Evolutionary conservation across 2,113 vertebrate genomes (phyloP).

Genomic region (Delphinus delphis): DNA sequence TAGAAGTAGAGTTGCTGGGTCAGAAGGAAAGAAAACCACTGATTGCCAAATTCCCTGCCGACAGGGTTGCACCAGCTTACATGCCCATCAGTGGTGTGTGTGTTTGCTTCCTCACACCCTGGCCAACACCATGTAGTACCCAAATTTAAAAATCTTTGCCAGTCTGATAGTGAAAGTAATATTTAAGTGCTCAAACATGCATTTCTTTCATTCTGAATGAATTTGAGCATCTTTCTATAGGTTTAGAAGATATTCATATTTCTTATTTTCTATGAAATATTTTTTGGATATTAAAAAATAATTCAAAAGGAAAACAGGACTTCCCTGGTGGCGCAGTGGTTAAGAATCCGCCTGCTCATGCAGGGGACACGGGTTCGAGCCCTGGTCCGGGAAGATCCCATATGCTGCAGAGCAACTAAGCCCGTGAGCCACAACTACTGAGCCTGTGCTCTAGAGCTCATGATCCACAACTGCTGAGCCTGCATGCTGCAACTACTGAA

Average conservation of each 20-base stretch:
- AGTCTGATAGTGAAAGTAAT: neutral
- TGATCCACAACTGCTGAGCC: too few species aligned
- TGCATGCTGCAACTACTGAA: too few species aligned
- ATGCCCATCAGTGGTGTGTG: neutral
- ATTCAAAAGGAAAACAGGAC: conserved; percentile 7
- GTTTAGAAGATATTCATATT: conserved; percentile 17
- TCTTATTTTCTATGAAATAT: conserved; percentile 18
- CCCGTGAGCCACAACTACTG: too few species aligned
- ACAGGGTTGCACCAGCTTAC: neutral
- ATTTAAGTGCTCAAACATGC: neutral
- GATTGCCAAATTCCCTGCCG: neutral
- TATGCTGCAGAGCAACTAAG: too few species aligned
- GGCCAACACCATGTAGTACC: neutral
- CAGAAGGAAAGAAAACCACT: neutral
- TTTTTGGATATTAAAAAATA: conserved; percentile 72
- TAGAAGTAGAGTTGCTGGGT: neutral
- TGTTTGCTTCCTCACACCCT: neutral
- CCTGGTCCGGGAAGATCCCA: too few species aligned
- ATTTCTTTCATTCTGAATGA: conserved; percentile 40
- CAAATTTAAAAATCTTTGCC: neutral
- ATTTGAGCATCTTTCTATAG: neutral
- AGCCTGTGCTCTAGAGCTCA: too few species aligned
- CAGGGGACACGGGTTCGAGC: too few species aligned
- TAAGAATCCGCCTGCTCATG: too few species aligned
- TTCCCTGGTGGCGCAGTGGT: too few species aligned